These are phyloP conservation scores for Meghimatium bilineatum DNA, from an alignment of 2,888 invertebrate species.

Conservation along the genomic window DNA sequence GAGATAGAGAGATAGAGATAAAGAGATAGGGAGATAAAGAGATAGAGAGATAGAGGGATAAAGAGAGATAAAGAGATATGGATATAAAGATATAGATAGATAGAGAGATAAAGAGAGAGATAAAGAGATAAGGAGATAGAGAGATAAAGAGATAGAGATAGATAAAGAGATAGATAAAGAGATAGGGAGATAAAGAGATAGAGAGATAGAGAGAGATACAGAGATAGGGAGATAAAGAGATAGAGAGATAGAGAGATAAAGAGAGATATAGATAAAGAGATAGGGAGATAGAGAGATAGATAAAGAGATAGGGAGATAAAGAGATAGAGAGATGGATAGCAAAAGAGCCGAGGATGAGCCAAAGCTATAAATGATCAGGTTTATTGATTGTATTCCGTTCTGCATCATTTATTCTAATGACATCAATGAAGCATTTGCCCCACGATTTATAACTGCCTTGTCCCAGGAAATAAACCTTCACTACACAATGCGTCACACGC, in stretches of 20 bases:
- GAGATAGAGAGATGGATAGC: neutral
- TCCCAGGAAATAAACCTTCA: too few species aligned
- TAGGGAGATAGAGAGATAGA: neutral
- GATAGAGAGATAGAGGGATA: constrained; percentile 1
- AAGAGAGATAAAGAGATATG: too few species aligned
- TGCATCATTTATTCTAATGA: too few species aligned
- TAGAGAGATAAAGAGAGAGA: neutral
- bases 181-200: too few species aligned
- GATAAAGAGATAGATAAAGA: neutral
- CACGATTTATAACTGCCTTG: too few species aligned
- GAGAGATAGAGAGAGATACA: neutral
- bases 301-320: neutral
- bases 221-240: neutral
- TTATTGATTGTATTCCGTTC: too few species aligned
- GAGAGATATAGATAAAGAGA: neutral
- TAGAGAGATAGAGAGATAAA: neutral
- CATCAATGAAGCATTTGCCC: too few species aligned
- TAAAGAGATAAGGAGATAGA: too few species aligned
- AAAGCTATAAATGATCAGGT: too few species aligned
- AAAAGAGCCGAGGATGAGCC: neutral
- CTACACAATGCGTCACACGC: too few species aligned
- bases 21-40: constrained; percentile 8
- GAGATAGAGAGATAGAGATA: constrained; percentile 7
- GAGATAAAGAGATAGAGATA: too few species aligned
- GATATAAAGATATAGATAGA: neutral